phyloP scores from a whole-genome alignment of 2,113 vertebrate species.

The Piprites chloris region DNA sequence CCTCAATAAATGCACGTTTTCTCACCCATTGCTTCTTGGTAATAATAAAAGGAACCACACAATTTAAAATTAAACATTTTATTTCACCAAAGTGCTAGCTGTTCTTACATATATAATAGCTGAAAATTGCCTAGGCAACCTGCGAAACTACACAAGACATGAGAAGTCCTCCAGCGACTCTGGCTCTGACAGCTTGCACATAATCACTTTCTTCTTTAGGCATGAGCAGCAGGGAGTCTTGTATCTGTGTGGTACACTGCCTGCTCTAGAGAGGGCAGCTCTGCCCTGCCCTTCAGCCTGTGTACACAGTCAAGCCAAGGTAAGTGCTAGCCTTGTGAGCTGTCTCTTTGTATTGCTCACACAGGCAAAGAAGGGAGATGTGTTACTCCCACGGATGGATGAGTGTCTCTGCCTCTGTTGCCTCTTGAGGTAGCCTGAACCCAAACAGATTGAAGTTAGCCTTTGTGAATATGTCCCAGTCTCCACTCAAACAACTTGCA shows the following conservation, averaged over 20 bases:
- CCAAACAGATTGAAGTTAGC: neutral
- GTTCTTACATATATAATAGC: neutral
- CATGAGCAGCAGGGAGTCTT: neutral
- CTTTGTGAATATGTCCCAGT: neutral
- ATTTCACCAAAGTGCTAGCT: neutral
- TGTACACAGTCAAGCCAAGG: neutral
- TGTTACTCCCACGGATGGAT: fast-evolving
- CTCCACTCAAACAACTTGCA: fast-evolving
- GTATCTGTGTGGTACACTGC: fast-evolving
- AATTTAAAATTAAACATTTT: neutral
- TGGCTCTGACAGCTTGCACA: neutral
- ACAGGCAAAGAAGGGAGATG: neutral
- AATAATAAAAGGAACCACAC: neutral
- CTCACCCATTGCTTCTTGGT: neutral
- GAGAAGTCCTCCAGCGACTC: neutral
- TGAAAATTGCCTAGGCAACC: conserved; percentile 21
- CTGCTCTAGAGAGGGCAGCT: neutral
- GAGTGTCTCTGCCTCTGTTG: neutral
- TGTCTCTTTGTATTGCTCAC: neutral
- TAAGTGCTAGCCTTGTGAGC: neutral
- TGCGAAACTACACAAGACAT: neutral
- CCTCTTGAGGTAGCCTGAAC: neutral
- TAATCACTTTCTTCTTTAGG: neutral
- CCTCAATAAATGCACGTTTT: neutral
- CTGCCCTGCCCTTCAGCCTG: neutral